These are phyloP conservation scores for Helicoverpa zea DNA, from an alignment of 1,140 invertebrate species.

Conservation along the genomic window DNA sequence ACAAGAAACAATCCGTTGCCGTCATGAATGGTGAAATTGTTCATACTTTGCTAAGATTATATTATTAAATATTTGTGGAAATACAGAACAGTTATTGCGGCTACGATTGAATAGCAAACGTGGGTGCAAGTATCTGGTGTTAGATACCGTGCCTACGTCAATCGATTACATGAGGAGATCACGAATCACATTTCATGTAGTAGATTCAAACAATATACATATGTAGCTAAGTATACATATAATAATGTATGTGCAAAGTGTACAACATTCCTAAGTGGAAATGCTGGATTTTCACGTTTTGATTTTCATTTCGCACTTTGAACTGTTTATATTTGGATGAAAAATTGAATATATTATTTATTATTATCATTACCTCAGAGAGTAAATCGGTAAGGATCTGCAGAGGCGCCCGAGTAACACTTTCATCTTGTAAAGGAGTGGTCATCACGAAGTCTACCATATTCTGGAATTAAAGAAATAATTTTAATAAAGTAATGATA, in stretches of 20 bases:
- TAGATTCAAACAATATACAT: not conserved
- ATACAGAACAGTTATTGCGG: not conserved
- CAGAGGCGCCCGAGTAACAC: slow-evolving; percentile 91
- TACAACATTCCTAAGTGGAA: not conserved
- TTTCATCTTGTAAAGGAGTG: slow-evolving; percentile 93
- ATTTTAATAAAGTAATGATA: not conserved
- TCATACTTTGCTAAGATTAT: slow-evolving; percentile 21
- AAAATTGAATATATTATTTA: not conserved
- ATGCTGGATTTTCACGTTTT: not conserved
- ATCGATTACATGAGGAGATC: slow-evolving; percentile 42
- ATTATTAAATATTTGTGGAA: slow-evolving; percentile 25
- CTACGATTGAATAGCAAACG: slow-evolving; percentile 3
- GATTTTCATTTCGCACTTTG: not conserved
- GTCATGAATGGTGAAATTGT: slow-evolving; percentile 17
- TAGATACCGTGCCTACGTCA: slow-evolving; percentile 29
- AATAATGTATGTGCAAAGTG: too few species aligned
- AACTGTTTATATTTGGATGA: too few species aligned
- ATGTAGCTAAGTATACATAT: too few species aligned
- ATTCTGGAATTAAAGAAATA: slow-evolving; percentile 84
- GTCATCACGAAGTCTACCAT: slow-evolving; percentile 93
- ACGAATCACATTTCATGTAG: slow-evolving; percentile 41
- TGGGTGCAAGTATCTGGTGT: slow-evolving; percentile 15
- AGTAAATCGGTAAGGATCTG: slow-evolving; percentile 92
- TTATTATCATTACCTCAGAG: slow-evolving; percentile 82
- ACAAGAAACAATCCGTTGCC: slow-evolving; percentile 18